These are phyloP conservation scores for Hirtodrosophila cameraria DNA, from an alignment of 2,888 invertebrate species.

Conservation along the genomic window DNA sequence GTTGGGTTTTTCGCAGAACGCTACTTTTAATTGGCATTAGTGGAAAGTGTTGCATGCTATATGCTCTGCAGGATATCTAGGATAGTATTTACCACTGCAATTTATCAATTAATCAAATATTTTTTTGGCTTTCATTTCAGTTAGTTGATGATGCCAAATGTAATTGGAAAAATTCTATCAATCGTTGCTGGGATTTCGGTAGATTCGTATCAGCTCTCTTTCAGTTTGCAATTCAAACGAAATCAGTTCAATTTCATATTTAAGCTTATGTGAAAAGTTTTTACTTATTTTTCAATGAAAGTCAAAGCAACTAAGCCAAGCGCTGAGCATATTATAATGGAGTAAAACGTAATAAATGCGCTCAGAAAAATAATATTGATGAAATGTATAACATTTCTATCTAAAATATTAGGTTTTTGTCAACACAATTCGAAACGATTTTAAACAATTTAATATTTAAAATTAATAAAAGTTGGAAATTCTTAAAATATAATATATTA, in stretches of 20 bases:
- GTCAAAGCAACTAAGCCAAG: conserved; percentile 25
- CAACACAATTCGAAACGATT: no score
- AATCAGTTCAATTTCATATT: conserved; percentile 77
- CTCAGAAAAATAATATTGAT: neutral
- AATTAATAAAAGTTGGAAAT: no score
- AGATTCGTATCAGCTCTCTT: neutral
- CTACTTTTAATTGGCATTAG: conserved; percentile 51
- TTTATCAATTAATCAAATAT: conserved; percentile 1
- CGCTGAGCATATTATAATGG: conserved; percentile 25
- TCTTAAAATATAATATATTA: no score
- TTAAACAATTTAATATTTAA: no score
- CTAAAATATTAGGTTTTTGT: no score
- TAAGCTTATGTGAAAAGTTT: conserved; percentile 76
- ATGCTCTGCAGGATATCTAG: conserved; percentile 10
- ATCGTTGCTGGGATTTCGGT: conserved; percentile 28
- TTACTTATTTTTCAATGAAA: conserved; percentile 70
- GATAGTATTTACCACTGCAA: neutral
- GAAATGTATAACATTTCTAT: no score
- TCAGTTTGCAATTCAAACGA: conserved; percentile 32
- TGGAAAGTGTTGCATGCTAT: conserved; percentile 16
- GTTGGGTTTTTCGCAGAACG: neutral
- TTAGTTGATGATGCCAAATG: conserved; percentile 28
- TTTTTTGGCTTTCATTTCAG: neutral
- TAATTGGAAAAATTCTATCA: conserved; percentile 48
- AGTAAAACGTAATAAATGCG: conserved; percentile 3